phyloP scores from a whole-genome alignment of 2,797 vertebrate genomes.

The Onychomys leucogaster region DNA sequence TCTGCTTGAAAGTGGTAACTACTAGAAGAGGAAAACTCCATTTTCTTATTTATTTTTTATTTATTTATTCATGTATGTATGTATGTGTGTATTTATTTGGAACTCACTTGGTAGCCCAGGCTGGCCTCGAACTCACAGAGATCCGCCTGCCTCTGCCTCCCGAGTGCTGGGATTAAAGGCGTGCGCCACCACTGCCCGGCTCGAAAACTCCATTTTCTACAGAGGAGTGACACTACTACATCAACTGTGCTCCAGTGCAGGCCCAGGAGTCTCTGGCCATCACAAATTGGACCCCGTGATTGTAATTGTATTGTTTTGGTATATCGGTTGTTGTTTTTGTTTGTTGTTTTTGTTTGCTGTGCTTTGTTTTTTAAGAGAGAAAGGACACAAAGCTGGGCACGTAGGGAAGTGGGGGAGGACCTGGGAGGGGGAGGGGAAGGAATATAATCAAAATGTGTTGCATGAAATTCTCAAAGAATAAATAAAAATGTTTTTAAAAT shows the following conservation, averaged over 20 bases:
- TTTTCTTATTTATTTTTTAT: too few relatives aligned
- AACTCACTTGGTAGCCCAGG: too few relatives aligned
- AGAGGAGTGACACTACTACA: neutral
- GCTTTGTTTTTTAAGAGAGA: neutral
- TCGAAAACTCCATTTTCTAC: neutral
- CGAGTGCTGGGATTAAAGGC: too few relatives aligned
- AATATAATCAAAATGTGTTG: neutral
- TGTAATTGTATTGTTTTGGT: neutral
- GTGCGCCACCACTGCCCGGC: too few relatives aligned
- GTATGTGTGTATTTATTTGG: too few relatives aligned
- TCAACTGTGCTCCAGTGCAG: neutral
- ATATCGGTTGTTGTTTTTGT: neutral
- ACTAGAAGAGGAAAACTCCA: neutral
- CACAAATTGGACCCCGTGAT: neutral
- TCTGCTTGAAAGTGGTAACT: neutral
- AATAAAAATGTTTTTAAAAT: neutral
- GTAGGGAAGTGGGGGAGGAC: neutral
- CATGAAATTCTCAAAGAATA: neutral
- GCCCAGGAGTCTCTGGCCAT: neutral
- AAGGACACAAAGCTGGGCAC: neutral
- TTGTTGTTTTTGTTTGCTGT: neutral
- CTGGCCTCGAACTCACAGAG: too few relatives aligned
- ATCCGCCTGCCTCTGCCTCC: too few relatives aligned
- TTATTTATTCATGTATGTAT: too few relatives aligned
- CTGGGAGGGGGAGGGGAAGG: neutral